A percentile compares a stretch with the other conserved stretches of the same genome.
These are phyloP conservation scores for Tinamus guttatus DNA, from an alignment of 2,113 vertebrate genomes.

Conservation along the genomic window DNA sequence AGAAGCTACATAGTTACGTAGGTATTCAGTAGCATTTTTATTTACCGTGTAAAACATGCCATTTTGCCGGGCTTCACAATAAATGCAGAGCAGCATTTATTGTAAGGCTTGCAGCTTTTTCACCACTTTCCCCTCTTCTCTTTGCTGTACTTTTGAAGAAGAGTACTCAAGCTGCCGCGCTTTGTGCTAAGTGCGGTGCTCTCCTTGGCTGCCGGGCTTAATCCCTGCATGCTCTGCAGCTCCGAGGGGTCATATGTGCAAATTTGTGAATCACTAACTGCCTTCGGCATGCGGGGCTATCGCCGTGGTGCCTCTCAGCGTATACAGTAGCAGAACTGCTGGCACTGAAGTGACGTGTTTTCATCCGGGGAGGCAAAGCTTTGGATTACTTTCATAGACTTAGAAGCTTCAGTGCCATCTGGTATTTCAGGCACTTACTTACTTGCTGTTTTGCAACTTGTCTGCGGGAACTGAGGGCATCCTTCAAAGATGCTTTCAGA, in stretches of 20 bases:
- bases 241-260: background rate
- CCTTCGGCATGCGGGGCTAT: background rate
- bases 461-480: conserved; percentile 29
- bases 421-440: conserved; percentile 47
- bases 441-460: conserved; percentile 52
- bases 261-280: background rate
- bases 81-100: background rate
- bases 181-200: background rate
- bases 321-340: background rate
- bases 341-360: conserved; percentile 1
- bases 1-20: background rate
- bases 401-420: conserved; percentile 32
- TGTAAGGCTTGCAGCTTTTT: background rate
- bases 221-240: background rate
- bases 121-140: background rate
- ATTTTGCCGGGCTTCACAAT: background rate
- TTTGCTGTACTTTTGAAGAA: background rate
- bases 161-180: background rate
- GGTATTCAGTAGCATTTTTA: background rate
- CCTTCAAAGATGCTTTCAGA: conserved; percentile 33
- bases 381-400: conserved; percentile 13
- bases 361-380: conserved; percentile 36
- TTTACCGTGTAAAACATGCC: background rate
- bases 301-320: background rate
- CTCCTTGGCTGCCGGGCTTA: background rate